Conservation (phyloP, 2,888 invertebrate species). For the Synergus gifuensis region DNA sequence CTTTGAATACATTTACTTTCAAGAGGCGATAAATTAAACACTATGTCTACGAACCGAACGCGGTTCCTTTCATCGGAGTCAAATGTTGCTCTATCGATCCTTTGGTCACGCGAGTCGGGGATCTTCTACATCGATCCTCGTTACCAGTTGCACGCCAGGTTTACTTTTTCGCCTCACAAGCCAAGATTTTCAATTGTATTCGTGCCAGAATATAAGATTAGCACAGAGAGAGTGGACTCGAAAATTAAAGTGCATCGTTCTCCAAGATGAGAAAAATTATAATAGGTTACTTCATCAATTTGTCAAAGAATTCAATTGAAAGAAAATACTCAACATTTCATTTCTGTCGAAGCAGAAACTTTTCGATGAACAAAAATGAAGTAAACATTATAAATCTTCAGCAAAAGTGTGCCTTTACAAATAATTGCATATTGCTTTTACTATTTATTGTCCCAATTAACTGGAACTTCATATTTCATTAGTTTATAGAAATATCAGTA, state of each 20-base stretch:
- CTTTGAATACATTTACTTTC: conserved; percentile 24
- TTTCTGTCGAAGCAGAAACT: no score
- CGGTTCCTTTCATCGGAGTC: conserved; percentile 27
- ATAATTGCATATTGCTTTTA: no score
- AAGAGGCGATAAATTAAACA: conserved; percentile 34
- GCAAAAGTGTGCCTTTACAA: no score
- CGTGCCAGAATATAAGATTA: background rate
- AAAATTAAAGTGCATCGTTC: background rate
- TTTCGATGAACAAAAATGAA: no score
- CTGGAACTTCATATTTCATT: no score
- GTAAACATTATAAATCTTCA: no score
- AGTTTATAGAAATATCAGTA: no score
- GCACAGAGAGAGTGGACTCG: background rate
- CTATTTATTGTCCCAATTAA: no score
- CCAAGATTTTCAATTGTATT: conserved; percentile 18
- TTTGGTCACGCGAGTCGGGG: conserved; percentile 26
- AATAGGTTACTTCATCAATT: background rate
- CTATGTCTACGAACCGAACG: conserved; percentile 20
- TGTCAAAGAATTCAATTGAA: background rate
- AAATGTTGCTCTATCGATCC: conserved; percentile 31
- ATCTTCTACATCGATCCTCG: conserved; percentile 25
- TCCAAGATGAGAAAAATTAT: background rate
- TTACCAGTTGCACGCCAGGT: conserved; percentile 33
- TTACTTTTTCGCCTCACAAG: background rate
- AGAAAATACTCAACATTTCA: no score